Conservation (phyloP, 2,113 vertebrate genomes). For the Entelurus aequoreus region DNA sequence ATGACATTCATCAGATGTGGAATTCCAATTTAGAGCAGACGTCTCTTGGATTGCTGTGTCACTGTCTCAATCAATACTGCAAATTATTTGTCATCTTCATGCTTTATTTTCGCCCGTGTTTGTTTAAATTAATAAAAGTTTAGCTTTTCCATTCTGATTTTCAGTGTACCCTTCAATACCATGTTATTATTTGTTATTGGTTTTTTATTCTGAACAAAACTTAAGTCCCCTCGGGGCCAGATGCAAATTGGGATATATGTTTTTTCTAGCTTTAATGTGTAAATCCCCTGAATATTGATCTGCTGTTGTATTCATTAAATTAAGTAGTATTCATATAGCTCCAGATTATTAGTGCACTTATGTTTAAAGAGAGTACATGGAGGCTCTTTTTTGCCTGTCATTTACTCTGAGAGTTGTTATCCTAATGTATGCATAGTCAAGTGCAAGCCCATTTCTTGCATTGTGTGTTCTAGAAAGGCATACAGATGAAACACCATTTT, state of each 20-base stretch:
- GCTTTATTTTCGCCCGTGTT: neutral
- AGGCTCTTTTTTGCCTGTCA: no score
- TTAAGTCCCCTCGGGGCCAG: neutral
- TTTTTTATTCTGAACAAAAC: neutral
- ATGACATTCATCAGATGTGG: neutral
- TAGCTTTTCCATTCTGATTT: neutral
- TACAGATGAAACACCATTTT: neutral
- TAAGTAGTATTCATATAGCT: no score
- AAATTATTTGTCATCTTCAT: constrained; percentile 9
- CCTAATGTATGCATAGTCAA: neutral
- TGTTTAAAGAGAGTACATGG: no score
- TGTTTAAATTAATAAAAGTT: neutral
- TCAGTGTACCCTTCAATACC: neutral
- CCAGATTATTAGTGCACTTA: no score
- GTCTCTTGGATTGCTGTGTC: neutral
- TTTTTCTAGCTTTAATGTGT: constrained; percentile 7
- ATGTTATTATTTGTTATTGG: no score
- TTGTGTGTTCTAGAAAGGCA: neutral
- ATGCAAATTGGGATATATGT: constrained; percentile 2
- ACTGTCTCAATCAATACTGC: constrained; percentile 13
- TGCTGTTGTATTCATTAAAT: no score
- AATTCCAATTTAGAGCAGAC: neutral
- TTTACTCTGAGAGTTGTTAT: neutral
- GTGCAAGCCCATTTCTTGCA: neutral
- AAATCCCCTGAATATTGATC: neutral